Conservation (phyloP, 2,888 invertebrate genomes). For the Caradrina kadenii region DNA sequence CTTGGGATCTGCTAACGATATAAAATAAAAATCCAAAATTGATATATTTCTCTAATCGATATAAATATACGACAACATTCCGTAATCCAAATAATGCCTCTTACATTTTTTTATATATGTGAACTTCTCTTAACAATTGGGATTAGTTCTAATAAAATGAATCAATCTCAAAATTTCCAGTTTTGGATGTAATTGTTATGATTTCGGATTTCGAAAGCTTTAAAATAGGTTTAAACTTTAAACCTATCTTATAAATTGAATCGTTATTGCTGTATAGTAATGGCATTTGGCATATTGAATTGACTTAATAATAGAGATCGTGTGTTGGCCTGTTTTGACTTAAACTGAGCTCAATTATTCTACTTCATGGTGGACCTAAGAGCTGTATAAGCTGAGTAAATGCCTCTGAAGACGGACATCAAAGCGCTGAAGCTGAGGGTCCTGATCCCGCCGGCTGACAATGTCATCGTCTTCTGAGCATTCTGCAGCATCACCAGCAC, state of each 20-base stretch:
- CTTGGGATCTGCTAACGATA: not conserved
- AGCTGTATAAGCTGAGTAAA: conserved; percentile 80
- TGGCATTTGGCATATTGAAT: no score
- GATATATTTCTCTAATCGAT: not conserved
- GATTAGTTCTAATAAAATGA: not conserved
- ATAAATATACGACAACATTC: not conserved
- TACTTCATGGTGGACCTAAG: conserved; percentile 71
- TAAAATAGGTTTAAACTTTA: no score
- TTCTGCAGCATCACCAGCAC: conserved; percentile 75
- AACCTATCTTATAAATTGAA: no score
- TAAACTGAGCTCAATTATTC: not conserved
- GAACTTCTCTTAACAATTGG: not conserved
- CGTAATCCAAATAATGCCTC: not conserved
- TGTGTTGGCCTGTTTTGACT: not conserved
- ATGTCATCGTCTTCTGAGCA: conserved; percentile 74
- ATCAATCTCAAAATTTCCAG: not conserved
- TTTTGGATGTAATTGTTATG: no score
- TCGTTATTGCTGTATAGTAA: no score
- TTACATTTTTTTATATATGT: not conserved
- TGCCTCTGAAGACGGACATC: conserved; percentile 73
- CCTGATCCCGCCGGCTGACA: conserved; percentile 79
- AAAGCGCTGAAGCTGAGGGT: conserved; percentile 73
- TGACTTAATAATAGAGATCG: not conserved
- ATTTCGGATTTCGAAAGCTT: no score
- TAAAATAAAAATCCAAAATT: not conserved